A percentile compares a stretch with the other conserved stretches of the same genome.
Evolutionary conservation across 2,113 vertebrate species (phyloP).

Genomic region (Calypte anna): DNA sequence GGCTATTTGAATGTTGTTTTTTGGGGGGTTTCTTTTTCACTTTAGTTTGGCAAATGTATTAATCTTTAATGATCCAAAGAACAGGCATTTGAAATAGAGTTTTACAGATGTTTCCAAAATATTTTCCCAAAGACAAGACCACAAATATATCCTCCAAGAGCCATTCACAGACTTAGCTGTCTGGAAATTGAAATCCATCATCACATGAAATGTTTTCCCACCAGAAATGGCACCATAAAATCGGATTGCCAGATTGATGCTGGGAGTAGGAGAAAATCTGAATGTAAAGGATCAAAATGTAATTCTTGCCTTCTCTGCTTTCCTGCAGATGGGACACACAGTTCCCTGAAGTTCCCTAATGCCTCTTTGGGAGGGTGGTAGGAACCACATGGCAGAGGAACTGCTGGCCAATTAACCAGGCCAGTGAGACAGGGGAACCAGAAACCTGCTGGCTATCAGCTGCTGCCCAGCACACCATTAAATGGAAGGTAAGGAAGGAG

Average conservation of each 20-base stretch:
- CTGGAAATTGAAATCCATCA: constrained; percentile 7
- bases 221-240: background rate
- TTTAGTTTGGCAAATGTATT: background rate
- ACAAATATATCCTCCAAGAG: background rate
- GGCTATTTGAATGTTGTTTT: background rate
- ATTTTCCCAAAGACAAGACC: background rate
- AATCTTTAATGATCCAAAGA: background rate
- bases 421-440: background rate
- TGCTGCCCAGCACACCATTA: background rate
- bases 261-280: background rate
- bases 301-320: background rate
- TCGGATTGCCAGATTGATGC: background rate
- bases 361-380: background rate
- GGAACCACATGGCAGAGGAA: background rate
- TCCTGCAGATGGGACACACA: background rate
- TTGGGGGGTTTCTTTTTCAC: background rate
- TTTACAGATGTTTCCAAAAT: constrained; percentile 47
- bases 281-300: background rate
- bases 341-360: background rate
- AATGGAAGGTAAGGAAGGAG: background rate
- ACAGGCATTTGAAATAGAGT: background rate
- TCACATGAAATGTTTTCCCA: background rate
- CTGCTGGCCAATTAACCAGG: background rate
- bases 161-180: background rate
- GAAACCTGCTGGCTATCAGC: background rate